These are phyloP conservation scores for Cryptomyrus ogoouensis DNA, from an alignment of 2,113 vertebrate genomes.

Conservation along the genomic window DNA sequence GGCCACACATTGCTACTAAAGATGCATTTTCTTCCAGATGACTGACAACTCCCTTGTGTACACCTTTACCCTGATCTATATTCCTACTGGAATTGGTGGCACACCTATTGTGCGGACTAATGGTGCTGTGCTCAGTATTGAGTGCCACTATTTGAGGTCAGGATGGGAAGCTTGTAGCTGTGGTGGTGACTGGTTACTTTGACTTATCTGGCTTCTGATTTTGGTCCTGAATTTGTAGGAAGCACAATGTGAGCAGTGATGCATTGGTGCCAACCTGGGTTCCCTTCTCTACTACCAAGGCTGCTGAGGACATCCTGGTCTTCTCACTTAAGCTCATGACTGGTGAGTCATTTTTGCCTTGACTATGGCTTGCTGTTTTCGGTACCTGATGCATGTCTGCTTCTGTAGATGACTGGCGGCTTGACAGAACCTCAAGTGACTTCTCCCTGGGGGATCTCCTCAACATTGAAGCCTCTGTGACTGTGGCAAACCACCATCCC, in stretches of 20 bases:
- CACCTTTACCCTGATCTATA: constrained; percentile 3
- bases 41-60: background rate
- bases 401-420: constrained; percentile 21
- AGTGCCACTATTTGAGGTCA: constrained; percentile 12
- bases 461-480: constrained; percentile 18
- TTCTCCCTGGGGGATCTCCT: constrained; percentile 24
- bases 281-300: background rate
- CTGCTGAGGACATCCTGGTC: background rate
- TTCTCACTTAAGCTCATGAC: constrained; percentile 22
- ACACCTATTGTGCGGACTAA: background rate
- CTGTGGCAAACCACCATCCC: background rate
- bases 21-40: background rate
- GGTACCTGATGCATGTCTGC: background rate
- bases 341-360: background rate
- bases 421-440: constrained; percentile 4
- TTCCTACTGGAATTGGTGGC: background rate
- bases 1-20: background rate
- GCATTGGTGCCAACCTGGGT: background rate
- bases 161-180: background rate
- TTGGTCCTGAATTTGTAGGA: background rate
- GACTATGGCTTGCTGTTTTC: background rate
- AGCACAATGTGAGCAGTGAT: constrained; percentile 16
- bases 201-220: background rate
- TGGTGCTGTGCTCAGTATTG: background rate
- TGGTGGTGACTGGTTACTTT: background rate